Percentiles rank a stretch among this genome's conserved stretches.
Conservation (phyloP, 2,113 vertebrate genomes). For the Monopterus albus region DNA sequence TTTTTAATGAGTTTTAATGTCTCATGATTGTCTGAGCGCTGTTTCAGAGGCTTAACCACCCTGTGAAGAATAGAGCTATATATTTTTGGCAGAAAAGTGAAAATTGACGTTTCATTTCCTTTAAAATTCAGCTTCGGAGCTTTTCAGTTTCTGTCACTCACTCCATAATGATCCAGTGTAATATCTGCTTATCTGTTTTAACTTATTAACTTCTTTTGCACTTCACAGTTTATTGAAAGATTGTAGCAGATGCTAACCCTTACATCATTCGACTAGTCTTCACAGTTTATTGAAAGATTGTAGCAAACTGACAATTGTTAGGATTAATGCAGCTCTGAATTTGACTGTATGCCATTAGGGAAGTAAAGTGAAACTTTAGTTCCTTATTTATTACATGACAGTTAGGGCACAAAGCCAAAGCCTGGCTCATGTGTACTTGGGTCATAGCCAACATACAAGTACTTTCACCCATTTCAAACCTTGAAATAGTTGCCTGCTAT, state of each 20-base stretch:
- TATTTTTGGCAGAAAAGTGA: neutral
- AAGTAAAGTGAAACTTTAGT: slow-evolving; percentile 46
- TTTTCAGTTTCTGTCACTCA: neutral
- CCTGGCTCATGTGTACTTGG: slow-evolving; percentile 4
- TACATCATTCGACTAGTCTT: too few species aligned
- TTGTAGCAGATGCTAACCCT: too few species aligned
- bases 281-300: neutral
- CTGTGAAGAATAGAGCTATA: neutral
- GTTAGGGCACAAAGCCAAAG: slow-evolving; percentile 45
- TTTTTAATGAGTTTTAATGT: slow-evolving; percentile 19
- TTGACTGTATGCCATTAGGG: slow-evolving; percentile 34
- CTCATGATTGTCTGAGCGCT: neutral
- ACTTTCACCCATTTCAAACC: neutral
- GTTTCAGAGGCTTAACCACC: neutral
- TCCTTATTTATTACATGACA: slow-evolving; percentile 61
- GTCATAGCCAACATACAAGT: neutral
- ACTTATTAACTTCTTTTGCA: neutral
- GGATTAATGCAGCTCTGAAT: neutral
- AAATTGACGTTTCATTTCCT: neutral
- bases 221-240: neutral
- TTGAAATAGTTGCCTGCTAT: slow-evolving; percentile 34
- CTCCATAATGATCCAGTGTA: neutral
- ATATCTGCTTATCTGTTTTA: neutral
- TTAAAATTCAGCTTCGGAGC: neutral
- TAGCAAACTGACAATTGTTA: neutral